Base-by-base conservation (phyloP, 2,113 vertebrate species). In the Scophthalmus maximus region DNA sequence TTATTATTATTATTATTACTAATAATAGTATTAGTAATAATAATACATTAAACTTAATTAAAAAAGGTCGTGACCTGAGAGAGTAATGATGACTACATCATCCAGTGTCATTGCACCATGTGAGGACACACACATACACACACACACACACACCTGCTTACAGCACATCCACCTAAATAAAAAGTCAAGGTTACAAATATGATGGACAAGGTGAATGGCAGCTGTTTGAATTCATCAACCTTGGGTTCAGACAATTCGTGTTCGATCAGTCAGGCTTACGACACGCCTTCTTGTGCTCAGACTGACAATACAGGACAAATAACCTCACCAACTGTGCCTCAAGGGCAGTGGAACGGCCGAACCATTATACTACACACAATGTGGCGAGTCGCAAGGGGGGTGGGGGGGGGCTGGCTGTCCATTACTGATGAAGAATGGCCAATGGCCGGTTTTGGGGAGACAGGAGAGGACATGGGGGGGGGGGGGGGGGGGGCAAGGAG, bases 351-450 rank as follows among this genome's bases (percentile, higher is more conserved):
- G 60, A 76, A 56, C 72, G 32, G 29, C 68, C 20, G 64, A 80
- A 23, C 68, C 75, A 89, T 88, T 88, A 88, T 82, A 80, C 76
- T 63, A 51, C 76, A 59, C 84, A 91, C 87, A 90, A 89, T 87
- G 88, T 81, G 73, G 38, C 69, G 61, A 79, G 73, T 85, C 86
- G 59, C 73, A 40, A 42, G 73, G 70, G 79, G 44, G 23, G 3
- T 29, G 36, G 56, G 50, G 7, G 77, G 79, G 50, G n/a, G 57
- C 67, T 44, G 66, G 72, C 68, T 76, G 88, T 84, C 87, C 75
- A 90, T 93, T 90, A 91, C 89, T 83, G 84, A 88, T 91, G 86
- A 90, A 89, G 91, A 92, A 89, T 88, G 87, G 85, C 88, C 91
- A 91, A 85, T 82, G 81, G 75, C 30, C 58, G 78, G 68, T 76